Percentiles rank a stretch among this genome's conserved stretches.
Evolutionary conservation across 2,888 invertebrate genomes (phyloP).

Genomic region (Furcula furcula): DNA sequence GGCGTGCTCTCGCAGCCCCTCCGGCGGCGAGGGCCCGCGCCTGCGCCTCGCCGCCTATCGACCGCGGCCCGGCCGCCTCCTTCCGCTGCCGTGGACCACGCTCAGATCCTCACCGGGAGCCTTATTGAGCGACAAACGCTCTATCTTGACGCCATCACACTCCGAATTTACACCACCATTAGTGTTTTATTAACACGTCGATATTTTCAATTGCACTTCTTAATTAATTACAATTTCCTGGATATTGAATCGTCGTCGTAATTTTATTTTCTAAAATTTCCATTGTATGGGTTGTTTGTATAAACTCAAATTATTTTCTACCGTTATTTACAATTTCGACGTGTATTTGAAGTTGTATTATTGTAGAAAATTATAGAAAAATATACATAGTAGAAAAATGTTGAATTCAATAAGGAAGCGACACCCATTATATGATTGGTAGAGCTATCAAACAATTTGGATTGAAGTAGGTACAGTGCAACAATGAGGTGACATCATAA

Average conservation of each 20-base stretch:
- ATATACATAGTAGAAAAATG: too few species aligned
- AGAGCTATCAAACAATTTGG: background rate
- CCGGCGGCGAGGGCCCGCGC: conserved; percentile 51
- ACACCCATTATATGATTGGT: background rate
- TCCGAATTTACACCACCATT: conserved; percentile 40
- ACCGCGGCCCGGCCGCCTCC: conserved; percentile 56
- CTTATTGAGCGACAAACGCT: conserved; percentile 61
- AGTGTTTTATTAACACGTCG: conserved; percentile 41
- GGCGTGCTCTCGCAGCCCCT: conserved; percentile 43
- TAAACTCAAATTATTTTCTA: too few species aligned
- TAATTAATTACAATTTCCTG: conserved; percentile 12
- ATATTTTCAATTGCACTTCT: conserved; percentile 27
- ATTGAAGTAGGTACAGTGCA: background rate
- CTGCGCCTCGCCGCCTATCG: conserved; percentile 62
- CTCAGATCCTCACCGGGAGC: conserved; percentile 54
- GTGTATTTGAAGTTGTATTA: too few species aligned
- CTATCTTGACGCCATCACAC: conserved; percentile 42
- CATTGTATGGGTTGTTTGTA: too few species aligned
- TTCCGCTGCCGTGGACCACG: conserved; percentile 49
- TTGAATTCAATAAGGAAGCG: background rate
- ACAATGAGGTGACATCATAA: background rate
- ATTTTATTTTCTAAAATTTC: too few species aligned
- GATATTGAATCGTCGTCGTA: background rate
- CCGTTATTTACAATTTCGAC: too few species aligned
- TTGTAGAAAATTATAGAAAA: too few species aligned